phyloP scores from a whole-genome alignment of 1,140 invertebrate species.

The Heliconius eleuchia region DNA sequence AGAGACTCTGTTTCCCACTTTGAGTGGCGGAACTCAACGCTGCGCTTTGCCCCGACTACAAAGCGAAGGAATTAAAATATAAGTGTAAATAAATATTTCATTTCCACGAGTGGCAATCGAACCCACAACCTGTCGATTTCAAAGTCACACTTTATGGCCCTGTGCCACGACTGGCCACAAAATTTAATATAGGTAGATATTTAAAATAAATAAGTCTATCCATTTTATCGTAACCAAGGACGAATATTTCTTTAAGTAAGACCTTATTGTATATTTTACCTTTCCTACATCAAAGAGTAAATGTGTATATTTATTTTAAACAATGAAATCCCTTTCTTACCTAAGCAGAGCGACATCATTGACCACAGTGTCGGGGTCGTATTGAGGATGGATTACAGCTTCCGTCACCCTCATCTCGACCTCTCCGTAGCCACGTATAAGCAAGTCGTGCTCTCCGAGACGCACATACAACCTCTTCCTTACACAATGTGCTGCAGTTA shows the following conservation, averaged over 20 bases:
- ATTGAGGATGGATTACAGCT: constrained; percentile 90
- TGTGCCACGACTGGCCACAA: too few species aligned
- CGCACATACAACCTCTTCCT: constrained; percentile 89
- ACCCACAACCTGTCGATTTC: too few species aligned
- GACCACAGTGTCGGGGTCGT: constrained; percentile 93
- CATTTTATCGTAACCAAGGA: neutral
- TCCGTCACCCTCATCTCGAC: constrained; percentile 88
- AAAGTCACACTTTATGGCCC: too few species aligned
- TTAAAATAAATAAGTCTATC: neutral
- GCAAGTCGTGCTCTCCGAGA: constrained; percentile 86
- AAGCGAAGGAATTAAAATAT: too few species aligned
- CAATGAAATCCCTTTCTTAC: constrained; percentile 45
- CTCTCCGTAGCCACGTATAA: constrained; percentile 61
- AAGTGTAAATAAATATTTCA: too few species aligned
- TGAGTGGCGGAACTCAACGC: too few species aligned
- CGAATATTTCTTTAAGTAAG: neutral
- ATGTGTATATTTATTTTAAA: neutral
- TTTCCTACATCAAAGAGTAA: neutral
- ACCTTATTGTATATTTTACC: neutral
- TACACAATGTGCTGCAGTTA: constrained; percentile 95
- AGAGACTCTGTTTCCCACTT: too few species aligned
- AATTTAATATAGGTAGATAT: neutral
- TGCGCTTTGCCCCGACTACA: too few species aligned
- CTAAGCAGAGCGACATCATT: constrained; percentile 94
- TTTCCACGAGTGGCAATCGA: too few species aligned